Percentiles rank a stretch among this genome's conserved stretches.
Evolutionary conservation across 1,140 invertebrate species (phyloP).

Genomic region (Ptiloglossa arizonensis): DNA sequence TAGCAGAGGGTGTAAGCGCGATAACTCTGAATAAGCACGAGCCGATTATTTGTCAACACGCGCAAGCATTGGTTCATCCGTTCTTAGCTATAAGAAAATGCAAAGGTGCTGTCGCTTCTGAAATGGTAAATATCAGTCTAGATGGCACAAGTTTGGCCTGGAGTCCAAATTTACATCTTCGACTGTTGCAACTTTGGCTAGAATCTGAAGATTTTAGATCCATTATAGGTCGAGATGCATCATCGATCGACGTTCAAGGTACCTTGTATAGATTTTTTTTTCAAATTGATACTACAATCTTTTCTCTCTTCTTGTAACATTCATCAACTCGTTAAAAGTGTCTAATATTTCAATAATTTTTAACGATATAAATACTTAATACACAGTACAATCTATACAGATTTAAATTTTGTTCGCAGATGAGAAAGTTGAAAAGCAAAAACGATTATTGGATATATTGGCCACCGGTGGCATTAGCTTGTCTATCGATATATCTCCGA

Average conservation of each 20-base stretch:
- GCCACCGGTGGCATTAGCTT: slow-evolving; percentile 75
- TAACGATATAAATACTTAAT: too few relatives aligned
- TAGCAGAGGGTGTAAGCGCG: slow-evolving; percentile 77
- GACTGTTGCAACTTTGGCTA: slow-evolving; percentile 76
- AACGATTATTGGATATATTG: slow-evolving; percentile 73
- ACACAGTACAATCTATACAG: too few relatives aligned
- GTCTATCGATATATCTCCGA: slow-evolving; percentile 76
- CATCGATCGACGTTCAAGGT: neutral
- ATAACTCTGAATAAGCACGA: slow-evolving; percentile 79
- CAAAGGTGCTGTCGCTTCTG: slow-evolving; percentile 73
- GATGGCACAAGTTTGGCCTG: slow-evolving; percentile 76
- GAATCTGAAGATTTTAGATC: slow-evolving; percentile 76
- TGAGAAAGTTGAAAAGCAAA: slow-evolving; percentile 46
- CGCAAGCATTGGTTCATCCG: slow-evolving; percentile 74
- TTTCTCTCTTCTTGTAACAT: too few relatives aligned
- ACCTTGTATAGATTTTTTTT: neutral
- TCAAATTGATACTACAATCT: too few relatives aligned
- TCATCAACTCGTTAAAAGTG: too few relatives aligned
- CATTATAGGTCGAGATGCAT: slow-evolving; percentile 51
- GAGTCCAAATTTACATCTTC: slow-evolving; percentile 81
- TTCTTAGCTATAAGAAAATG: slow-evolving; percentile 79
- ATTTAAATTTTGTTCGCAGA: slow-evolving; percentile 22
- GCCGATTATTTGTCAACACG: slow-evolving; percentile 75
- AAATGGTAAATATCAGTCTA: slow-evolving; percentile 74
- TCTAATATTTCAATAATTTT: neutral